Percentiles rank a stretch among this genome's conserved stretches.
Conservation (phyloP, 2,797 vertebrate genomes). For the Chloroceryle amazona region DNA sequence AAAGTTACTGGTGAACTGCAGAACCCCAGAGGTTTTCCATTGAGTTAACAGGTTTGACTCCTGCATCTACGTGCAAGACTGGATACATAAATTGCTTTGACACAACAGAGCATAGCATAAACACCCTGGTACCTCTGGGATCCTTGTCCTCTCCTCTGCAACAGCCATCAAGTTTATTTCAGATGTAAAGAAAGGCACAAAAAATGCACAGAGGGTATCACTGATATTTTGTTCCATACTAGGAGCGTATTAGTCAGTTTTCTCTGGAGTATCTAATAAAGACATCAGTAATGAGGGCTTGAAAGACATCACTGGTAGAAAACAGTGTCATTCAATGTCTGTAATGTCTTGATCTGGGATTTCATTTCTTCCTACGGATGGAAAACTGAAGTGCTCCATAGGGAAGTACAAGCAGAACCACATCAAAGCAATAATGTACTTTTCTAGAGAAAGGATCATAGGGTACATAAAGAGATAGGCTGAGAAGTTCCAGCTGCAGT, state of each 20-base stretch:
- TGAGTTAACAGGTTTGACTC: not conserved
- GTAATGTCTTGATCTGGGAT: not conserved
- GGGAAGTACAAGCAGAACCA: not conserved
- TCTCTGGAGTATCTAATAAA: not conserved
- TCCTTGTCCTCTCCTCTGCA: not conserved
- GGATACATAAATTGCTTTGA: not conserved
- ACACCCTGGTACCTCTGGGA: not conserved
- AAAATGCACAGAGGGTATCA: not conserved
- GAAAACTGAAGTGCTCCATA: not conserved
- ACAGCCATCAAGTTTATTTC: not conserved
- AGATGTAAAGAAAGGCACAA: not conserved
- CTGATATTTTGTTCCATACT: not conserved
- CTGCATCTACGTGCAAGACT: not conserved
- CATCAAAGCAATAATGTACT: not conserved
- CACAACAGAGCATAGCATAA: not conserved
- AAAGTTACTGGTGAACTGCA: not conserved
- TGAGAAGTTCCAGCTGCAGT: not conserved
- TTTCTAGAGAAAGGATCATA: not conserved
- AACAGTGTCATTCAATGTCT: not conserved
- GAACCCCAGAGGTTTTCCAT: not conserved
- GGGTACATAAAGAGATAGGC: not conserved
- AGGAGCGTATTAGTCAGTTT: not conserved
- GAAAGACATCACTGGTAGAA: not conserved
- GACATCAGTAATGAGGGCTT: not conserved
- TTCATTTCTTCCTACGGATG: not conserved